phyloP scores from a whole-genome alignment of 1,140 invertebrate genomes.

The Sweltsa coloradensis region DNA sequence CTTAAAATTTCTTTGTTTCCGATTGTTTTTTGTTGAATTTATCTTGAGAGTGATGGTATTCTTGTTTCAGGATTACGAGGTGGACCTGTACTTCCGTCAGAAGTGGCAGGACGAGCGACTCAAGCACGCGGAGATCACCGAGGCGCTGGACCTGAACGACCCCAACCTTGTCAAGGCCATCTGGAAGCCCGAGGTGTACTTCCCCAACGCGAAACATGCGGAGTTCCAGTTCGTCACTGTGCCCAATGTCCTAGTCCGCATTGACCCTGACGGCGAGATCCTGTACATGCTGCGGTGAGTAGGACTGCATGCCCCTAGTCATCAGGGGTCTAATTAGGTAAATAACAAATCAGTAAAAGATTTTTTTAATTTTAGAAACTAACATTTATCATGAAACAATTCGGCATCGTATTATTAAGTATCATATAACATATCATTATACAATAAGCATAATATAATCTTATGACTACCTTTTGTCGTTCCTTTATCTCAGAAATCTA shows the following conservation, averaged over 20 bases:
- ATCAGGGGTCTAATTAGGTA: background rate
- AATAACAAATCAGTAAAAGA: too few relatives aligned
- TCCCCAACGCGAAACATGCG: constrained; percentile 52
- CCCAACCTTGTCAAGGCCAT: constrained; percentile 42
- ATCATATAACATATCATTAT: too few relatives aligned
- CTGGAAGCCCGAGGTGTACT: constrained; percentile 58
- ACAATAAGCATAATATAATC: too few relatives aligned
- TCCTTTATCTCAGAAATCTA: too few relatives aligned
- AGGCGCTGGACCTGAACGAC: constrained; percentile 41
- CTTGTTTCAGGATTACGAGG: constrained; percentile 40
- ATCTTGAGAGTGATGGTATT: background rate
- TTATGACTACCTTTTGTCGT: too few relatives aligned
- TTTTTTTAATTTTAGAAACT: too few relatives aligned
- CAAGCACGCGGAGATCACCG: constrained; percentile 33
- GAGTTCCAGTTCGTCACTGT: constrained; percentile 53
- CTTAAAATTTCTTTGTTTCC: background rate
- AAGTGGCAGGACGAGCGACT: constrained; percentile 41
- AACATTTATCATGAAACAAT: too few relatives aligned
- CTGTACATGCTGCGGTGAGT: constrained; percentile 47
- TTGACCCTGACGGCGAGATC: constrained; percentile 45
- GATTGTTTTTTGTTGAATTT: background rate
- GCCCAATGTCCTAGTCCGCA: constrained; percentile 51
- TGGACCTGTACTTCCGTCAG: constrained; percentile 43
- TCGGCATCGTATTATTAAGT: too few relatives aligned
- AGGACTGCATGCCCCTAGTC: background rate